Conservation (phyloP, 2,888 invertebrate species). For the Eupithecia exiguata region DNA sequence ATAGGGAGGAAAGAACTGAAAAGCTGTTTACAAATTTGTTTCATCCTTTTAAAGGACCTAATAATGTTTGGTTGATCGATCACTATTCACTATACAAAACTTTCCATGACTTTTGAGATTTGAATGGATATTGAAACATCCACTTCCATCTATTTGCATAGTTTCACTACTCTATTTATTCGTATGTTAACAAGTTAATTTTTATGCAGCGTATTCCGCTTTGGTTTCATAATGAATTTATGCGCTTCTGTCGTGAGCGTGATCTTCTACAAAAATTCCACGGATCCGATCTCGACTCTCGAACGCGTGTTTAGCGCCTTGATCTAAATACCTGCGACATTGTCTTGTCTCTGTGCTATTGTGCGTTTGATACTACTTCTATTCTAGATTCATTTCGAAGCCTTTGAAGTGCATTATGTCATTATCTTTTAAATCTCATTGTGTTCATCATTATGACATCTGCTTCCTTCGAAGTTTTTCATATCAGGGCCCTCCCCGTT, state of each 20-base stretch:
- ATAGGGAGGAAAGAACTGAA: slow-evolving; percentile 42
- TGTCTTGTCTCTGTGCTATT: slow-evolving; percentile 73
- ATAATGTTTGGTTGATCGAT: not conserved
- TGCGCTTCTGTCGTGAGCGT: slow-evolving; percentile 67
- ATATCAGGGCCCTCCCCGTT: not conserved
- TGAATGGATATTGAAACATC: not conserved
- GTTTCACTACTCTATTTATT: slow-evolving; percentile 47
- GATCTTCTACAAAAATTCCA: slow-evolving; percentile 78
- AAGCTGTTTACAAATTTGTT: slow-evolving; percentile 29
- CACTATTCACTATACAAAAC: not conserved
- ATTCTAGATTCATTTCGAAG: slow-evolving; percentile 52
- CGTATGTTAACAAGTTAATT: slow-evolving; percentile 34
- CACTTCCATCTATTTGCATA: slow-evolving; percentile 17
- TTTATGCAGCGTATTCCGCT: slow-evolving; percentile 56
- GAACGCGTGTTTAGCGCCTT: slow-evolving; percentile 82
- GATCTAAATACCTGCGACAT: slow-evolving; percentile 83
- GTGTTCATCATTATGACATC: slow-evolving; percentile 6
- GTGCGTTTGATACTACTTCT: slow-evolving; percentile 65
- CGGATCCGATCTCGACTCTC: slow-evolving; percentile 77
- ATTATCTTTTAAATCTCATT: slow-evolving; percentile 11
- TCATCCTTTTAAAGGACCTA: not conserved
- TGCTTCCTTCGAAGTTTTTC: not conserved
- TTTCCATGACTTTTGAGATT: not conserved
- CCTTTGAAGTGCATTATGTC: slow-evolving; percentile 29
- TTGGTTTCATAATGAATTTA: slow-evolving; percentile 68